Conservation (phyloP, 2,113 vertebrate species). For the Scolopax mira region DNA sequence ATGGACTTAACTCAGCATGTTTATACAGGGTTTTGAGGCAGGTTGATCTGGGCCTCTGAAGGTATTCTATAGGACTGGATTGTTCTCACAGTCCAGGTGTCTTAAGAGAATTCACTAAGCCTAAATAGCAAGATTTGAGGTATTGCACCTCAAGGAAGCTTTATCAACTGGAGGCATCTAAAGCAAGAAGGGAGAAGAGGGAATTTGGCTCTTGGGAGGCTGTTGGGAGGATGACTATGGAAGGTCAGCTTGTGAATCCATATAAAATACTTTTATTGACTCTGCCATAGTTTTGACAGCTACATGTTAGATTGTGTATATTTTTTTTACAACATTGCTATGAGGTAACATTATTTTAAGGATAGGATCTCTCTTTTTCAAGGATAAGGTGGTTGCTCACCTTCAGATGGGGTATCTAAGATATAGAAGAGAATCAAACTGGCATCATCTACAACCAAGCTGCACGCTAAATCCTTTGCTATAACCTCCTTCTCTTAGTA, state of each 20-base stretch:
- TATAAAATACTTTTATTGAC: neutral
- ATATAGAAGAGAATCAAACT: neutral
- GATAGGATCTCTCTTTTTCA: neutral
- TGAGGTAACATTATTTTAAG: neutral
- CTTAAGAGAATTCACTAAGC: neutral
- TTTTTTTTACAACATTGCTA: neutral
- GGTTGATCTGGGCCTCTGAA: neutral
- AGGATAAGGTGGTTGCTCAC: neutral
- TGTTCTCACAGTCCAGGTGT: neutral
- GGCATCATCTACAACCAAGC: neutral
- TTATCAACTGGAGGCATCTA: neutral
- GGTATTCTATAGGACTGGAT: too few species aligned
- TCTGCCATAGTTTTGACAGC: neutral
- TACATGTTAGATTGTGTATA: neutral
- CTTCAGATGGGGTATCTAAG: neutral
- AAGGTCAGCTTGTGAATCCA: neutral
- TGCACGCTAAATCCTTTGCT: neutral
- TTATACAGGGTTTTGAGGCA: rapidly evolving
- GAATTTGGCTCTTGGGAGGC: neutral
- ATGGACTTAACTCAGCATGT: neutral
- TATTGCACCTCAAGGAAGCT: neutral
- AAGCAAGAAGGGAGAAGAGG: neutral
- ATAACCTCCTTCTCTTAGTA: neutral
- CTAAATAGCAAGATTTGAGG: neutral
- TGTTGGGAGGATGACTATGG: neutral